Conservation (phyloP, 1,140 invertebrate genomes). For the Campodea augens region DNA sequence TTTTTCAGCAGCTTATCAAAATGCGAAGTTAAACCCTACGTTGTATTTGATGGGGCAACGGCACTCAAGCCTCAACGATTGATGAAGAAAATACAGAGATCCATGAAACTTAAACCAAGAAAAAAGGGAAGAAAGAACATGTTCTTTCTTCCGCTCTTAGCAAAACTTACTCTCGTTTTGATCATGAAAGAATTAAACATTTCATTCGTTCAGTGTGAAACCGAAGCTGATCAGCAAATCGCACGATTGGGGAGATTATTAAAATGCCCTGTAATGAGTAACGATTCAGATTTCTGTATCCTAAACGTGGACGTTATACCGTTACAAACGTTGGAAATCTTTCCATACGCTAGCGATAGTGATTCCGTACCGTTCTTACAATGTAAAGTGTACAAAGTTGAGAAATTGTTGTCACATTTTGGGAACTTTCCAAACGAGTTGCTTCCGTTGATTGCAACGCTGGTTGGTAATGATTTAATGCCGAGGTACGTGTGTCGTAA, state of each 20-base stretch:
- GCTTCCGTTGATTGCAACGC: conserved; percentile 23
- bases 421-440: conserved; percentile 16
- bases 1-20: conserved; percentile 23
- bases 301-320: conserved; percentile 26
- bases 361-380: conserved; percentile 19
- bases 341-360: no score
- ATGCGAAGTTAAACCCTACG: conserved; percentile 26
- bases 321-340: conserved; percentile 23
- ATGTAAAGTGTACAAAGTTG: conserved; percentile 21
- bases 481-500: conserved; percentile 17
- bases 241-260: conserved; percentile 26
- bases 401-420: conserved; percentile 13
- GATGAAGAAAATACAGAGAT: conserved; percentile 18
- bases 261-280: conserved; percentile 29
- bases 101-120: conserved; percentile 11
- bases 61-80: conserved; percentile 17
- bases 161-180: conserved; percentile 22
- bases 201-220: conserved; percentile 23
- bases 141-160: conserved; percentile 18
- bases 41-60: conserved; percentile 30
- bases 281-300: conserved; percentile 33
- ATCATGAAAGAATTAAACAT: conserved; percentile 24
- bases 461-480: conserved; percentile 27
- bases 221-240: conserved; percentile 30
- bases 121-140: neutral